A percentile compares a stretch with the other conserved stretches of the same genome.
Evolutionary conservation across 2,888 invertebrate genomes (phyloP).

Genomic region (Chrysina gloriosa): DNA sequence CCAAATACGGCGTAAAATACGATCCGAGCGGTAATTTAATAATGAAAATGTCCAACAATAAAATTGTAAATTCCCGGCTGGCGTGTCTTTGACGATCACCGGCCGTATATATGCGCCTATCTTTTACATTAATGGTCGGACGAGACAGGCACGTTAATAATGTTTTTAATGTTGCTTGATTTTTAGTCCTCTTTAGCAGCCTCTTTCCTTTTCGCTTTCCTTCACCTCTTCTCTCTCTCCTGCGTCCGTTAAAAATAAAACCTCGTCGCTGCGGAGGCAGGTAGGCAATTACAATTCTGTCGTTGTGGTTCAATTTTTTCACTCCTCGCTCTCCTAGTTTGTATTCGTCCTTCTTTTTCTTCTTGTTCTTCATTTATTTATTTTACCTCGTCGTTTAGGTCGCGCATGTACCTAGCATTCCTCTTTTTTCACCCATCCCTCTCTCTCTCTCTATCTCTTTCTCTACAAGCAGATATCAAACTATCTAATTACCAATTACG

Average conservation of each 20-base stretch:
- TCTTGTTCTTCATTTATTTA: not conserved
- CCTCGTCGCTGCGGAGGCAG: not conserved
- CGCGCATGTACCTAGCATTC: not conserved
- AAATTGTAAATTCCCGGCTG: slow-evolving; percentile 60
- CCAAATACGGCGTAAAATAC: slow-evolving; percentile 51
- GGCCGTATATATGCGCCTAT: slow-evolving; percentile 57
- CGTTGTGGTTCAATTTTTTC: slow-evolving; percentile 31
- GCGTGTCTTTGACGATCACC: slow-evolving; percentile 60
- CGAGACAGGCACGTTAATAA: slow-evolving; percentile 60
- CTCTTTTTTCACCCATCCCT: not conserved
- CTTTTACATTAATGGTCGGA: slow-evolving; percentile 60
- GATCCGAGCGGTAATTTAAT: slow-evolving; percentile 55
- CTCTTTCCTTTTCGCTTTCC: not conserved
- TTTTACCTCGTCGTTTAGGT: not conserved
- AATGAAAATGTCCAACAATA: slow-evolving; percentile 63
- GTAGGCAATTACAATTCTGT: slow-evolving; percentile 34
- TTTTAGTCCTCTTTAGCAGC: slow-evolving; percentile 51
- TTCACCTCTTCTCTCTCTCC: not conserved
- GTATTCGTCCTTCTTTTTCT: not conserved
- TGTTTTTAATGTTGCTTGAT: slow-evolving; percentile 56
- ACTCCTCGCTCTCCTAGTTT: slow-evolving; percentile 16
- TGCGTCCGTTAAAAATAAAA: slow-evolving; percentile 24
- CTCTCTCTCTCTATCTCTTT: not conserved
- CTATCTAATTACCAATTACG: not conserved
- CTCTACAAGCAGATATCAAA: not conserved